A percentile compares a stretch with the other conserved stretches of the same genome.
phyloP scores from a whole-genome alignment of 2,888 invertebrate genomes.

The Phengaris alcon region DNA sequence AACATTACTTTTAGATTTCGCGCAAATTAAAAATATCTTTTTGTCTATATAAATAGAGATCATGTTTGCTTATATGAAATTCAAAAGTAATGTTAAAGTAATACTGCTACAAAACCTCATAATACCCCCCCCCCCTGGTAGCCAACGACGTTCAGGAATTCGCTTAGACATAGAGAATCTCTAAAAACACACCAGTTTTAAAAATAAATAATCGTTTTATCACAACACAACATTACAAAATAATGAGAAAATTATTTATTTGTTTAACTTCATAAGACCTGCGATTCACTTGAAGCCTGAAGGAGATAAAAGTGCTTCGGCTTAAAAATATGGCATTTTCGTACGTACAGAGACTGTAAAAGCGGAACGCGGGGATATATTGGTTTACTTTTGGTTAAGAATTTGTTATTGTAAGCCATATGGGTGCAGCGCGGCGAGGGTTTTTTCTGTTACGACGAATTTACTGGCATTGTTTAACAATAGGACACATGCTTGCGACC shows the following conservation, averaged over 20 bases:
- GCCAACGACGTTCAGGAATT: too few relatives aligned
- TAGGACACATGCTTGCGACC: slow-evolving; percentile 66
- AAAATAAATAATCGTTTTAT: neutral
- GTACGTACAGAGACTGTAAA: slow-evolving; percentile 49
- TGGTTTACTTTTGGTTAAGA: slow-evolving; percentile 75
- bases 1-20: too few relatives aligned
- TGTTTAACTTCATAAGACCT: slow-evolving; percentile 43
- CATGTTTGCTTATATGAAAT: too few relatives aligned
- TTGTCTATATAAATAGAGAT: too few relatives aligned
- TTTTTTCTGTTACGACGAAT: slow-evolving; percentile 67
- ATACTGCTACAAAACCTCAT: too few relatives aligned
- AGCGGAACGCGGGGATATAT: slow-evolving; percentile 63
- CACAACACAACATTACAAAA: neutral
- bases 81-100: too few relatives aligned
- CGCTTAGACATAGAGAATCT: too few relatives aligned
- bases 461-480: slow-evolving; percentile 68
- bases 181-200: neutral
- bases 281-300: slow-evolving; percentile 48
- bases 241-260: slow-evolving; percentile 37
- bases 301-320: slow-evolving; percentile 53
- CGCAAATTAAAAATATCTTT: too few relatives aligned
- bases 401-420: slow-evolving; percentile 76
- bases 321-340: slow-evolving; percentile 57
- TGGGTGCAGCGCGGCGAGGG: slow-evolving; percentile 61
- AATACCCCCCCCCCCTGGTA: too few relatives aligned